These are phyloP conservation scores for Enteromius thamalakanensis DNA, from an alignment of 2,797 vertebrate species.

Conservation along the genomic window DNA sequence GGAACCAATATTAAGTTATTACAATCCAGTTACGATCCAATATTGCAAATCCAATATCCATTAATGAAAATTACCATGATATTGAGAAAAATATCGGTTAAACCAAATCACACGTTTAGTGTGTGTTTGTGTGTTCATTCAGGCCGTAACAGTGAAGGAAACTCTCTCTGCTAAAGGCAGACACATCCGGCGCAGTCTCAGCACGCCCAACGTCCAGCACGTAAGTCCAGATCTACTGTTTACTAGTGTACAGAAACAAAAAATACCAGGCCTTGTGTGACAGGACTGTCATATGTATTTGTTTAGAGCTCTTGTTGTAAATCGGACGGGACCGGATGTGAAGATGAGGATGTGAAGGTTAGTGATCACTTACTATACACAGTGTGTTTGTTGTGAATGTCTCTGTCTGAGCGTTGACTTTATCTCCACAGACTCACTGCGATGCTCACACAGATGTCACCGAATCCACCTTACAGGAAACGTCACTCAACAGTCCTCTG, in stretches of 20 bases:
- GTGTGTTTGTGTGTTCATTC: constrained; percentile 45
- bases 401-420: constrained; percentile 8
- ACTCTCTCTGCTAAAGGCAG: constrained; percentile 86
- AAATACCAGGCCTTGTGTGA: background rate
- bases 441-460: constrained; percentile 82
- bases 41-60: background rate
- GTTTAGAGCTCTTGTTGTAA: constrained; percentile 88
- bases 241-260: background rate
- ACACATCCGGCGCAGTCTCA: constrained; percentile 91
- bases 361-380: constrained; percentile 10
- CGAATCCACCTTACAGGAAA: constrained; percentile 83
- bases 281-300: background rate
- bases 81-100: background rate
- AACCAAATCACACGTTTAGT: background rate
- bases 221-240: constrained; percentile 73
- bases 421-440: constrained; percentile 79
- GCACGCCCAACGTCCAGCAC: constrained; percentile 93
- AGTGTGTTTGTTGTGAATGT: background rate
- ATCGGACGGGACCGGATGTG: constrained; percentile 85
- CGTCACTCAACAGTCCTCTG: constrained; percentile 79
- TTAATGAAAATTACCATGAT: background rate
- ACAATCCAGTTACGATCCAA: background rate
- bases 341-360: constrained; percentile 87
- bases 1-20: too few relatives aligned
- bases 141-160: constrained; percentile 96